Conservation (phyloP, 2,888 invertebrate genomes). For the Hetaerina titia region DNA sequence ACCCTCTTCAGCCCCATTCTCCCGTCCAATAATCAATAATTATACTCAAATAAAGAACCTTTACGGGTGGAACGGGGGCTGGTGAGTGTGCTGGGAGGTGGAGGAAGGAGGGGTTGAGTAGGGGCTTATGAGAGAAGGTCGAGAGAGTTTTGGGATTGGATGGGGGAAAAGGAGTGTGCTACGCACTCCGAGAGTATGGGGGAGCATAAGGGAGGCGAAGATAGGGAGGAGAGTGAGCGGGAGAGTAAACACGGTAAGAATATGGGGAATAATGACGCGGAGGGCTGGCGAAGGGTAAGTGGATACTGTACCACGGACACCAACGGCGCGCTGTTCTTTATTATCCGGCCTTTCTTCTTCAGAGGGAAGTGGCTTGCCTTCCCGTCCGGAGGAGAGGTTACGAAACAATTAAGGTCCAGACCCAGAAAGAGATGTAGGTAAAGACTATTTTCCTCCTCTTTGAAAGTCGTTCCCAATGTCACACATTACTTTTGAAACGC, state of each 20-base stretch:
- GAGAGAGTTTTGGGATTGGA: slow-evolving; percentile 1
- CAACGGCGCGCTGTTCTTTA: not conserved
- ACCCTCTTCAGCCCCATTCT: slow-evolving; percentile 2
- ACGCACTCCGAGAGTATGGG: not conserved
- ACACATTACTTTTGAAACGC: too few species aligned
- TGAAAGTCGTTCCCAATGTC: too few species aligned
- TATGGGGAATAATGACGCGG: slow-evolving; percentile 27
- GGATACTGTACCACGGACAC: not conserved
- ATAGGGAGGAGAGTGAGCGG: not conserved
- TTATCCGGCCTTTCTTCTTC: not conserved
- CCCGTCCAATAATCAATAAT: slow-evolving; percentile 62
- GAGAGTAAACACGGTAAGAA: not conserved
- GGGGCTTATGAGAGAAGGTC: slow-evolving; percentile 6
- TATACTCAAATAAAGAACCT: slow-evolving; percentile 65
- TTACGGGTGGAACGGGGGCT: not conserved
- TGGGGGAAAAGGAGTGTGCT: not conserved
- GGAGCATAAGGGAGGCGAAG: not conserved
- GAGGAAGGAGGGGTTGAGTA: not conserved
- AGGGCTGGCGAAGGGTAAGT: not conserved
- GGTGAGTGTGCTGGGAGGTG: not conserved
- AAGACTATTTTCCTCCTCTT: too few species aligned
- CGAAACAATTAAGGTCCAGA: not conserved
- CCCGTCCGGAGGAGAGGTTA: not conserved
- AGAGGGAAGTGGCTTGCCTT: not conserved
- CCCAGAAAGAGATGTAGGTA: not conserved